phyloP scores from a whole-genome alignment of 2,113 vertebrate species.

The Lepus americanus region DNA sequence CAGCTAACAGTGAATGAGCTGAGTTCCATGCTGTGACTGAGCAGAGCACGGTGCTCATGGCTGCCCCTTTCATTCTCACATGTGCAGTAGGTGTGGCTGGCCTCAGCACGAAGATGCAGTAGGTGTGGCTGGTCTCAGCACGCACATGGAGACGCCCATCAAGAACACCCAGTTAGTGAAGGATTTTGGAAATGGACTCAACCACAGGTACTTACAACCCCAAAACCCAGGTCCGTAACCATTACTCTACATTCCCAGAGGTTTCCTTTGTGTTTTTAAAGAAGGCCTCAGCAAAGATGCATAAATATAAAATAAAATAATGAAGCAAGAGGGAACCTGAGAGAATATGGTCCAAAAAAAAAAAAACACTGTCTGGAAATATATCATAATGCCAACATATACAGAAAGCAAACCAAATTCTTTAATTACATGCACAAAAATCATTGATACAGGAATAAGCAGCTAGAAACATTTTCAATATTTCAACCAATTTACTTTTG shows the following conservation, averaged over 20 bases:
- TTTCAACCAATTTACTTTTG: slow-evolving; percentile 5
- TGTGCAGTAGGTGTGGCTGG: not conserved
- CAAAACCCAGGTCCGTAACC: not conserved
- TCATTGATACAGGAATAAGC: not conserved
- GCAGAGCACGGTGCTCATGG: fast-evolving
- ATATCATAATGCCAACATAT: not conserved
- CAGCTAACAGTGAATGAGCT: not conserved
- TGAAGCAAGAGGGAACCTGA: fast-evolving
- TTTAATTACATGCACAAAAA: not conserved
- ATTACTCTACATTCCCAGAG: too few species aligned
- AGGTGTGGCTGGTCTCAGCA: not conserved
- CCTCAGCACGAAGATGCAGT: not conserved
- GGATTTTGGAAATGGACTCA: not conserved
- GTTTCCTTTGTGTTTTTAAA: not conserved
- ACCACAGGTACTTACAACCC: not conserved
- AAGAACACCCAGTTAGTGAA: not conserved
- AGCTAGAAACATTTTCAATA: slow-evolving; percentile 11
- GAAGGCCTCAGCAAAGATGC: not conserved
- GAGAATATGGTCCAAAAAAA: not conserved
- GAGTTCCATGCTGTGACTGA: not conserved
- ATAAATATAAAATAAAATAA: not conserved
- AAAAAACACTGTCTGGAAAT: not conserved
- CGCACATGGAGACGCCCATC: not conserved
- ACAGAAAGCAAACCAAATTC: not conserved
- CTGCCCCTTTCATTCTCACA: not conserved